Conservation (phyloP, 1,140 invertebrate genomes). For the Drosophila nannoptera region DNA sequence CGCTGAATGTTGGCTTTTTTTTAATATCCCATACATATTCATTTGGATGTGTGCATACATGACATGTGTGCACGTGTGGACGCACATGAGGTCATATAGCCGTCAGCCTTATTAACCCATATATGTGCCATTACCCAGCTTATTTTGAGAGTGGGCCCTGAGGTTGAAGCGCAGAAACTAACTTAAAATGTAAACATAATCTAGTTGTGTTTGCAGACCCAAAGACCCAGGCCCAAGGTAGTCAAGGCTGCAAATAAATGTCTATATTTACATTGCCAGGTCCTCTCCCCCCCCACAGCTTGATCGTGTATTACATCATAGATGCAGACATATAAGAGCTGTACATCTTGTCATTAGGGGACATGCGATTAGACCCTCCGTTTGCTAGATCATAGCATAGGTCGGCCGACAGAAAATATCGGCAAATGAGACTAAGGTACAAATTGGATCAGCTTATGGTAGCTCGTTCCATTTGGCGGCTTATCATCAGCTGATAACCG, state of each 20-base stretch:
- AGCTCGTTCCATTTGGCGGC: background rate
- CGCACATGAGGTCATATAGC: slow-evolving; percentile 12
- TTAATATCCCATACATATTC: slow-evolving; percentile 36
- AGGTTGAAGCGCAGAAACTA: slow-evolving; percentile 1
- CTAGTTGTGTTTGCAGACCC: no score
- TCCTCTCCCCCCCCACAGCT: no score
- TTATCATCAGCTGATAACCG: slow-evolving; percentile 32
- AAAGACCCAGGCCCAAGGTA: no score
- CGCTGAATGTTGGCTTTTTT: slow-evolving; percentile 43
- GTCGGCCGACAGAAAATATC: background rate
- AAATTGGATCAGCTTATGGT: background rate
- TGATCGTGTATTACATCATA: no score
- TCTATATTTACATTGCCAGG: no score
- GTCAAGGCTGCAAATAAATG: no score
- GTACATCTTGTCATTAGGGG: no score
- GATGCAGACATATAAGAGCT: no score
- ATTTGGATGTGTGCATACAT: background rate
- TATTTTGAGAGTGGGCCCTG: slow-evolving; percentile 35
- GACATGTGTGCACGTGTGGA: background rate
- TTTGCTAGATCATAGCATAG: no score
- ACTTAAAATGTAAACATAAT: no score
- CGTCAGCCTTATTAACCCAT: slow-evolving; percentile 39
- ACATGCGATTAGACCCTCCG: no score
- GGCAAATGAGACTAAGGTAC: background rate
- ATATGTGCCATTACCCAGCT: slow-evolving; percentile 19